Percentiles rank a stretch among this genome's conserved stretches.
Evolutionary conservation across 2,797 vertebrate genomes (phyloP).

Genomic region (Poecilia picta): DNA sequence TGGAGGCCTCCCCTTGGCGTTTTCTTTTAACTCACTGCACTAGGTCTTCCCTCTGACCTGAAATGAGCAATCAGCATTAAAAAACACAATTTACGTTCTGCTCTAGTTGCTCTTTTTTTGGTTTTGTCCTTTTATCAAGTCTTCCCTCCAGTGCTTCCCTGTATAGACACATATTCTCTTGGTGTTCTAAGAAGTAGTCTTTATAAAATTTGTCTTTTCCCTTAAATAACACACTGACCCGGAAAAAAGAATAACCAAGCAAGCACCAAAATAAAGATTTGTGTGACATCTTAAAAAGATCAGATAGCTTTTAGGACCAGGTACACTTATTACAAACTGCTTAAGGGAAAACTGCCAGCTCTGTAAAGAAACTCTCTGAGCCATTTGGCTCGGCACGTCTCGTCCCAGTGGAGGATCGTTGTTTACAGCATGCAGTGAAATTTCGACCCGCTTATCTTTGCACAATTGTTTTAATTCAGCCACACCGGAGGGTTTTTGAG

Average conservation of each 20-base stretch:
- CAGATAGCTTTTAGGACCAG: neutral
- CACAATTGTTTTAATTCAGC: too few relatives aligned
- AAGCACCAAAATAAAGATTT: neutral
- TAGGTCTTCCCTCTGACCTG: slow-evolving; percentile 61
- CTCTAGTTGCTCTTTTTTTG: slow-evolving; percentile 38
- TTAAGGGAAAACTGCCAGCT: neutral
- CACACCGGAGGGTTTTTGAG: too few relatives aligned
- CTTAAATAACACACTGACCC: neutral
- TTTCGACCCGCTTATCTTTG: too few relatives aligned
- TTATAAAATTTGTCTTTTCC: neutral
- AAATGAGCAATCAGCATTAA: slow-evolving; percentile 61
- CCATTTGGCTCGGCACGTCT: neutral
- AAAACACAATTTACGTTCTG: slow-evolving; percentile 56
- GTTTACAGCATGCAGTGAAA: too few relatives aligned
- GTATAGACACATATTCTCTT: neutral
- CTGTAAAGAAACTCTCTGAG: neutral
- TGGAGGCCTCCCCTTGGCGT: slow-evolving; percentile 55
- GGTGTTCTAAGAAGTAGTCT: neutral
- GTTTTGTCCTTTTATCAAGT: slow-evolving; percentile 15
- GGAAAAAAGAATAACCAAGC: neutral
- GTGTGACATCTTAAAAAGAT: neutral
- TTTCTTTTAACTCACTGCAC: slow-evolving; percentile 43
- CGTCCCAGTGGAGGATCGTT: too few relatives aligned
- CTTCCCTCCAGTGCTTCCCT: slow-evolving; percentile 8
- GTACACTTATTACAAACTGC: neutral